Base-by-base conservation (phyloP, 2,888 invertebrate genomes). In the Protodeltote pygarga region DNA sequence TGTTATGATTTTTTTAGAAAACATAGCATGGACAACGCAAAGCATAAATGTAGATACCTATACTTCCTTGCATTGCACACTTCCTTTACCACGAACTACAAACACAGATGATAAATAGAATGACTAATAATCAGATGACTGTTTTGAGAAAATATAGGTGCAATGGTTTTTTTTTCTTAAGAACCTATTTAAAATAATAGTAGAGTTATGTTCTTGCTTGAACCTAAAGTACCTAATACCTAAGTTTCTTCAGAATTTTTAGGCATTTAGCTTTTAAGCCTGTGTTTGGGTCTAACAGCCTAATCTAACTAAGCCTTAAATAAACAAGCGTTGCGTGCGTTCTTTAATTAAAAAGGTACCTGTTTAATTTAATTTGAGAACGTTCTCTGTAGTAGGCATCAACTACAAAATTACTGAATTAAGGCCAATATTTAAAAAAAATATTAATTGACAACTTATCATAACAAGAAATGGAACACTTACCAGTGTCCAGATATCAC, bases 381-480 rank as follows among this genome's bases (percentile, higher is more conserved):
- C 19, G 19, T 29, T 32, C 31, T 31, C 15, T 40, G n/a, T 6
- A 9, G 24, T 6, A 23, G 10, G 8, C 4, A 9, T 9, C 29
- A 21, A 16, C 15, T 32, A 27, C 9, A 9, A 44, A 19, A 38
- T 31, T 21, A 15, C 11, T 16, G 25, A 35, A 32, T 20, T 38
- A 19, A 20, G 31, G 23, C 15, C 13, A 23, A 31, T 14, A 15
- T 32, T 51, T 39, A 23, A 37, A 35, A 44, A 17, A 40, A 44
- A 40, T 44, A 44, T 33, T 64, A 53, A 59, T 31, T 23, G 38
- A 17, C 33, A 23, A 35, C 25, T 65, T 50, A 65, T 60, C 51
- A 51, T 24, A 61, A 48, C 38, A 65, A 58, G 45, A 48, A 53
- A 53, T 57, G 48, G 38, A 40, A 69, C 55, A 65, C 66, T 69